A percentile compares a stretch with the other conserved stretches of the same genome.
Evolutionary conservation across 2,113 vertebrate genomes (phyloP).

Genomic region (Protomyctophum bolini): DNA sequence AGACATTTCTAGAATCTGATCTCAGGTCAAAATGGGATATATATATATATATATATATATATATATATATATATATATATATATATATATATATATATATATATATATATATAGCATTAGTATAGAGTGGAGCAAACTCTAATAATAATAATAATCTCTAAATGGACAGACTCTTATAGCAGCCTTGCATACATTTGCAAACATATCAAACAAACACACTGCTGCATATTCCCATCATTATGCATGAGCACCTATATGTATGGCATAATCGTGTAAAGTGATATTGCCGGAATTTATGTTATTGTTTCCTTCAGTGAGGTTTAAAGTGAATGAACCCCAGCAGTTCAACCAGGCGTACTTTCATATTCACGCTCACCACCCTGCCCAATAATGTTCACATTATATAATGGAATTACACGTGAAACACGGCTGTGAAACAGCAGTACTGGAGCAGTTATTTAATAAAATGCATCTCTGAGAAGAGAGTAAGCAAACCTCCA

Average conservation of each 20-base stretch:
- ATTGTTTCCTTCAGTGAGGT: neutral
- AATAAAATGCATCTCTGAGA: constrained; percentile 48
- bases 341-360: neutral
- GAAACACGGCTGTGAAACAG: neutral
- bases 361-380: neutral
- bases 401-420: neutral
- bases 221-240: constrained; percentile 46
- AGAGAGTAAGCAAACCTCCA: constrained; percentile 9
- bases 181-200: neutral
- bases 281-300: constrained; percentile 19
- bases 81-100: too few relatives aligned
- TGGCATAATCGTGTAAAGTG: constrained; percentile 47
- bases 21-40: too few relatives aligned
- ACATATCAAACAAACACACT: neutral
- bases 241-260: constrained; percentile 52
- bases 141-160: too few relatives aligned
- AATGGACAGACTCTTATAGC: neutral
- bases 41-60: too few relatives aligned
- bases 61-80: too few relatives aligned
- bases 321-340: constrained; percentile 6
- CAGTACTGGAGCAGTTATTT: constrained; percentile 19
- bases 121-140: too few relatives aligned
- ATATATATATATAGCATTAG: too few relatives aligned
- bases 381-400: constrained; percentile 8
- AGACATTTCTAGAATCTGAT: too few relatives aligned